Base-by-base conservation (phyloP, 2,888 invertebrate species). In the Plebejus argus region DNA sequence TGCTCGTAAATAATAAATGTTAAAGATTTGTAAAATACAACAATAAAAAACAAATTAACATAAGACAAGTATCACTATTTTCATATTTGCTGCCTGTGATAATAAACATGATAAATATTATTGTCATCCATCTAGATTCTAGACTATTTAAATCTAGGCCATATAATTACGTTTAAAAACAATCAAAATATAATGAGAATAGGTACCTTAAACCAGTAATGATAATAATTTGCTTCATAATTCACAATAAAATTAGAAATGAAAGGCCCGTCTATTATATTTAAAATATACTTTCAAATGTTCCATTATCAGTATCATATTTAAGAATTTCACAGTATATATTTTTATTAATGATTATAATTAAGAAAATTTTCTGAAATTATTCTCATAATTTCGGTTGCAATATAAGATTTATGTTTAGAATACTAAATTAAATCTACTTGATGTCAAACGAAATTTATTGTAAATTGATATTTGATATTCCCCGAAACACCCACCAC, bases 121-220 rank as follows among this genome's bases (percentile, higher is more conserved):
- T 71, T 71, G 71, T 71, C 71, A 71, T 71, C 8, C 18, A 39
- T 71, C 39, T 71, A 71, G 71, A 71, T 71, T 71, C 39, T 71
- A 71, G 71, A 71, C 71, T 71, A 71, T 71, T 71, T 20, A 39
- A 39, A 39, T 71, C 71, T 71, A 71, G 71, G 71, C 71, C 71
- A 71, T 71, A 8, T 70, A n/a, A 18, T 39, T 18, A 71, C 20
- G 35, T 10, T 33, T 18, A 49, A 49, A 49, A 49, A 49, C 49
- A 49, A 49, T 8, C 8, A 39, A 39, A 39, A 39, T 39, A 10
- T 39, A 35, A 49, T 3, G 3, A 49, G 49, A 49, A 49, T 53
- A n/a, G n/a, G n/a, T n/a, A 53, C 53, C 53, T 18, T 53, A 4
- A 18, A 53, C 53, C 18, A 53, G 18, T 18, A 53, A 53, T 18